These are phyloP conservation scores for Perodicticus potto DNA, from an alignment of 2,797 vertebrate species.

Conservation along the genomic window DNA sequence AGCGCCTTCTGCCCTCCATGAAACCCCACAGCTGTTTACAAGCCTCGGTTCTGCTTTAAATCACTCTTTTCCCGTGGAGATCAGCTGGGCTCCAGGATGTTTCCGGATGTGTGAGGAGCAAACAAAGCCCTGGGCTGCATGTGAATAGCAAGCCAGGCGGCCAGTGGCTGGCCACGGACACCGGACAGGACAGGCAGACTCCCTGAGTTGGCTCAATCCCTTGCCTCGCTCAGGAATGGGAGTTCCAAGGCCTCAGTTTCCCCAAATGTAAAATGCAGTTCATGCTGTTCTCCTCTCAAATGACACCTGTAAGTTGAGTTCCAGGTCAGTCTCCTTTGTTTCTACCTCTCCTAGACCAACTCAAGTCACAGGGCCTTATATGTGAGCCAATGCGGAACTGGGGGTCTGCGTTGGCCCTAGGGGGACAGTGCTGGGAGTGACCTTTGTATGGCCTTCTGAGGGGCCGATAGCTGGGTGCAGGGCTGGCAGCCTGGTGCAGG, in stretches of 20 bases:
- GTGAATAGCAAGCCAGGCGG: conserved; percentile 72
- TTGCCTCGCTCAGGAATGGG: not conserved
- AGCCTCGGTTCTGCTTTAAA: conserved; percentile 59
- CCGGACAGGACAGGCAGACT: not conserved
- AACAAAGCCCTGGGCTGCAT: conserved; percentile 57
- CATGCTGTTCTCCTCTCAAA: not conserved
- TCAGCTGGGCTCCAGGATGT: not conserved
- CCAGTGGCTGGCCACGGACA: not conserved
- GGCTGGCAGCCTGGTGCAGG: not conserved
- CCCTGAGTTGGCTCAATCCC: not conserved
- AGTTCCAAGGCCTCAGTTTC: not conserved
- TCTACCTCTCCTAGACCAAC: not conserved
- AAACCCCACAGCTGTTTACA: conserved; percentile 62
- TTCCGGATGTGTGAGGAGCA: not conserved
- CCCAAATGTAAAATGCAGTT: not conserved
- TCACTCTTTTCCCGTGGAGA: not conserved
- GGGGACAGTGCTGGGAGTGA: not conserved
- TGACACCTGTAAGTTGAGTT: not conserved
- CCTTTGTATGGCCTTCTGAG: not conserved
- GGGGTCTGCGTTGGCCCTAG: not conserved
- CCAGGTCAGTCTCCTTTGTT: not conserved
- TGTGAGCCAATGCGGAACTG: not conserved
- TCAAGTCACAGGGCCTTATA: not conserved
- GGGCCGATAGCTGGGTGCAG: not conserved
- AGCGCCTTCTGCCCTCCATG: not conserved